Percentiles rank a stretch among this genome's conserved stretches.
Conservation (phyloP, 2,888 invertebrate genomes). For the Litoditis marina region DNA sequence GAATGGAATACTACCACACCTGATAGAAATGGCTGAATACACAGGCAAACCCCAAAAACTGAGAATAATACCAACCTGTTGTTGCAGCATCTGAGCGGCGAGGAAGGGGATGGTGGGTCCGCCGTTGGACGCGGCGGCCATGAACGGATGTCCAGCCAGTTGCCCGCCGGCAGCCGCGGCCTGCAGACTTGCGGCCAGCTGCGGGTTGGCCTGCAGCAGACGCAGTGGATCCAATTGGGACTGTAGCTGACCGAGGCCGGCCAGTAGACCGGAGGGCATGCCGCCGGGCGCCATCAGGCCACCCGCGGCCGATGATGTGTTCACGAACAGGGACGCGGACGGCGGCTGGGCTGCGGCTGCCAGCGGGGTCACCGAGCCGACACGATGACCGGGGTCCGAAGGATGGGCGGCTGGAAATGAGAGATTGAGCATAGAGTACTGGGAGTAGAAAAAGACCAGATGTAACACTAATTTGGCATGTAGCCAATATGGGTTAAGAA, state of each 20-base stretch:
- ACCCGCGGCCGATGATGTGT: constrained; percentile 7
- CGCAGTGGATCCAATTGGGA: constrained; percentile 3
- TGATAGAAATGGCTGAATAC: too few relatives aligned
- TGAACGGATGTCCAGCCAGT: constrained; percentile 10
- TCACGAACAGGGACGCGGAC: constrained; percentile 12
- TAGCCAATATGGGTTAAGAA: too few relatives aligned
- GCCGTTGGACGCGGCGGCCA: constrained; percentile 3
- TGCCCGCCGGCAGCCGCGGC: constrained; percentile 16
- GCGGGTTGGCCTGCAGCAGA: constrained; percentile 11
- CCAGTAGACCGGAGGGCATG: neutral
- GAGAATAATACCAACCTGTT: constrained; percentile 4
- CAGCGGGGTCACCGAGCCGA: constrained; percentile 4
- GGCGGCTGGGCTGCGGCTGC: too few relatives aligned
- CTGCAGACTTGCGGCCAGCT: neutral
- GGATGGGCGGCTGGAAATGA: constrained; percentile 16
- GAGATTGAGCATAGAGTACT: neutral
- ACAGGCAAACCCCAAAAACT: too few relatives aligned
- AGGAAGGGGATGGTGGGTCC: constrained; percentile 6
- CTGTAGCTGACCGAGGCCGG: neutral
- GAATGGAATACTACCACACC: too few relatives aligned
- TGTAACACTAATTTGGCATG: too few relatives aligned
- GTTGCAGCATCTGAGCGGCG: constrained; percentile 10
- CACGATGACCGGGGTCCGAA: constrained; percentile 17
- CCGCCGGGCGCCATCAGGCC: neutral
- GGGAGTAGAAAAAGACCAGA: too few relatives aligned